Evolutionary conservation across 2,113 vertebrate species (phyloP), one percentile per base, ranked within the genome.

Genomic region (Arothron firmamentum): DNA sequence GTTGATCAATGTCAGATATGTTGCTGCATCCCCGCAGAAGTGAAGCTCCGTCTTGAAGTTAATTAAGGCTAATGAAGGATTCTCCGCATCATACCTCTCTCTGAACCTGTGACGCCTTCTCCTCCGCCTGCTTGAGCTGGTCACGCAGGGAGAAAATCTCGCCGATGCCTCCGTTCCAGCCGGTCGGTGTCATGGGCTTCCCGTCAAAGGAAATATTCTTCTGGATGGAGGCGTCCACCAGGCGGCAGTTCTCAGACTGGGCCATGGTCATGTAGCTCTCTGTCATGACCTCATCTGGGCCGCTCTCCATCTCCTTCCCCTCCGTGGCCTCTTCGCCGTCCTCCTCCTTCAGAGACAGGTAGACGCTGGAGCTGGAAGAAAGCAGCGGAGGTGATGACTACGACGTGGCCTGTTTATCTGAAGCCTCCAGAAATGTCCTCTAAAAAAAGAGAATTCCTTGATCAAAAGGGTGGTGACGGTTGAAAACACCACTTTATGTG

Each of bases 161-260:
- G 70, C 83, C 83, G 3, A 90, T 68, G 52, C 89, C 90, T 20
- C 89, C 89, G 0, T 84, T 89, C 89, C 88, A 90, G 77, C 78
- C 28, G n/a, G 78, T 88, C 0, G 89, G 88, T 14, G 91, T 90
- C 57, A 82, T 1, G 0, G 89, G 85, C 65, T 92, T 92, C 50
- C 90, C 90, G 2, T 92, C 91, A 2, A 92, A 92, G 11, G 91
- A 92, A 58, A 92, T 91, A 62, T 92, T 92, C 77, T 92, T 92
- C 80, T 91, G 91, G 65, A 92, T 88, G 45, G 89, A 90, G 54
- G 86, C 90, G 2, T 92, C 91, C 57, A 89, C 90, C 63, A 87
- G 81, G 19, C 83, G 89, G 69, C 81, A 83, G 69, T 84, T 83
- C 46, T 71, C 74, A 1, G 87, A 72, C 80, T 82, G 86, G 31